phyloP scores from a whole-genome alignment of 2,113 vertebrate genomes.

The Ictalurus punctatus region DNA sequence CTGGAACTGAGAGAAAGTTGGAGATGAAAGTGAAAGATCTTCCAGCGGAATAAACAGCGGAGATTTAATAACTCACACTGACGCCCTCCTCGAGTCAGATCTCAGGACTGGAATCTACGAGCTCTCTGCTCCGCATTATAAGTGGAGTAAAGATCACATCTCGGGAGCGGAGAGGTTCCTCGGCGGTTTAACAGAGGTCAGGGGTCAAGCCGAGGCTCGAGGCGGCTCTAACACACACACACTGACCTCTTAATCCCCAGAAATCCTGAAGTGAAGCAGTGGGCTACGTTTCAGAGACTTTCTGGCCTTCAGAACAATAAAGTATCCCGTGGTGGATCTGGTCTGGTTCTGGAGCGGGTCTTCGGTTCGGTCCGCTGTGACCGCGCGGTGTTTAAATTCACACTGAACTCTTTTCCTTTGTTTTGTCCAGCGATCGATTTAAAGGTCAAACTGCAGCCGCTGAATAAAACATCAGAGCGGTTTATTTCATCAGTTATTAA shows the following conservation, averaged over 20 bases:
- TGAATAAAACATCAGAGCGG: not conserved
- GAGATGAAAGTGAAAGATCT: too few relatives aligned
- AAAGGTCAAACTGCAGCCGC: not conserved
- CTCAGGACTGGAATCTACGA: too few relatives aligned
- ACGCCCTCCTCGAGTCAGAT: too few relatives aligned
- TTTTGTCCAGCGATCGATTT: not conserved
- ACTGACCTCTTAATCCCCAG: not conserved
- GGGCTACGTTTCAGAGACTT: not conserved
- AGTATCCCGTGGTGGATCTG: not conserved
- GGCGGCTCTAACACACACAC: too few relatives aligned
- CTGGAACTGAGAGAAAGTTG: too few relatives aligned
- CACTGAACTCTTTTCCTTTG: too few relatives aligned
- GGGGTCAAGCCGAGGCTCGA: not conserved
- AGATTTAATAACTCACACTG: too few relatives aligned
- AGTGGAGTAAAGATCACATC: not conserved
- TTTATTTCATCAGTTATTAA: too few relatives aligned
- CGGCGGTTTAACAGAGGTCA: not conserved
- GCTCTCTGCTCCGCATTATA: too few relatives aligned
- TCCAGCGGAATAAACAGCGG: too few relatives aligned
- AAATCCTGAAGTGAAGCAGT: not conserved
- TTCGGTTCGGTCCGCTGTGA: not conserved
- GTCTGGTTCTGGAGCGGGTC: not conserved
- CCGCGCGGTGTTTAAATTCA: not conserved
- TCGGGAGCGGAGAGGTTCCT: not conserved
- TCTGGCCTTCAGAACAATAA: not conserved